Evolutionary conservation across 2,888 invertebrate genomes (phyloP).

Genomic region (Lordiphosa andalusiaca): DNA sequence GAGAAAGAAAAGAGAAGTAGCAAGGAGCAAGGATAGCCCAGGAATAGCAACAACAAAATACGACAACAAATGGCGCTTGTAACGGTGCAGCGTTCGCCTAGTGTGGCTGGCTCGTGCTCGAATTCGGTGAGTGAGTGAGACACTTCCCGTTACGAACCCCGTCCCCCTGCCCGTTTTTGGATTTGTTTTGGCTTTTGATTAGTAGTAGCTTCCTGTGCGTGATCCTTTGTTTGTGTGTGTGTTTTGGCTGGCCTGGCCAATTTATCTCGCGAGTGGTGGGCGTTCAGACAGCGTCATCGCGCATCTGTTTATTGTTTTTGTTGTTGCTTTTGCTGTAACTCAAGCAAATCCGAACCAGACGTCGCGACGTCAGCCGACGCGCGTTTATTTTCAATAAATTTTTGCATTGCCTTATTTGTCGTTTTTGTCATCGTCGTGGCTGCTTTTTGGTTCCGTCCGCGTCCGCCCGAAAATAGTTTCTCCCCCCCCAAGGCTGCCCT

Average conservation of each 20-base stretch:
- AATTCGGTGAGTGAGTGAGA: conserved; percentile 76
- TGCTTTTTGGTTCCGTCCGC: conserved; percentile 47
- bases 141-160: conserved; percentile 7
- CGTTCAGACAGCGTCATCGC: conserved; percentile 58
- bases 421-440: conserved; percentile 53
- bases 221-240: conserved; percentile 54
- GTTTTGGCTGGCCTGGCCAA: conserved; percentile 38
- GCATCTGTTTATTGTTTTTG: conserved; percentile 52
- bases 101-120: conserved; percentile 84
- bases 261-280: conserved; percentile 46
- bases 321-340: conserved; percentile 55
- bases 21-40: conserved; percentile 29
- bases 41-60: conserved; percentile 26
- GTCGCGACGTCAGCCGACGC: conserved; percentile 58
- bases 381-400: conserved; percentile 61
- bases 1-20: conserved; percentile 39
- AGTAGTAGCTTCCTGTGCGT: conserved; percentile 55
- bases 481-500: conserved; percentile 35
- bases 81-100: conserved; percentile 87
- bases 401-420: conserved; percentile 72
- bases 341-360: conserved; percentile 67
- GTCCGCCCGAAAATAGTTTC: conserved; percentile 56
- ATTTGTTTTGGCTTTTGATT: conserved; percentile 61
- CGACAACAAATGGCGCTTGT: conserved; percentile 84
- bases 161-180: conserved; percentile 32